A percentile compares a stretch with the other conserved stretches of the same genome.
Conservation (phyloP, 1,140 invertebrate genomes). For the Harpegnathos saltator region DNA sequence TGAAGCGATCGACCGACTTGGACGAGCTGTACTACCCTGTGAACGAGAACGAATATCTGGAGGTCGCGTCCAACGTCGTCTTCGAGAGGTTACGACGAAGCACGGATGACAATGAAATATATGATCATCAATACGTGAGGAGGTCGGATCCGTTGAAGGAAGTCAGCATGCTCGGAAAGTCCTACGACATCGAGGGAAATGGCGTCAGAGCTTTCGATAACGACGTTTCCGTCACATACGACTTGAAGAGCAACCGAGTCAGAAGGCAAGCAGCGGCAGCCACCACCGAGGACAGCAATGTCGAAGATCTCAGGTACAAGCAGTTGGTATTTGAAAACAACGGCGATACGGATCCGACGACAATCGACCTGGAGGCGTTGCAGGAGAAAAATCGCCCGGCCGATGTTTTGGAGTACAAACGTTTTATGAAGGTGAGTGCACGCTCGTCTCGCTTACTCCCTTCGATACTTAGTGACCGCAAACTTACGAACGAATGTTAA, state of each 20-base stretch:
- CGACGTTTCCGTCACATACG: neutral
- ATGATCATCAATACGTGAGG: slow-evolving; percentile 5
- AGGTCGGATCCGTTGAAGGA: neutral
- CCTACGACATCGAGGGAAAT: slow-evolving; percentile 14
- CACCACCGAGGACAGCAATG: slow-evolving; percentile 46
- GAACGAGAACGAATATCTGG: slow-evolving; percentile 74
- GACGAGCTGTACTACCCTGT: slow-evolving; percentile 65
- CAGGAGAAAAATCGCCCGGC: slow-evolving; percentile 77
- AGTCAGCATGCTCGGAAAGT: neutral
- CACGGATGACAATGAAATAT: slow-evolving; percentile 57
- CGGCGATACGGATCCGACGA: slow-evolving; percentile 63
- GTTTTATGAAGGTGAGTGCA: slow-evolving; percentile 76
- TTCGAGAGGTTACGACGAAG: slow-evolving; percentile 79
- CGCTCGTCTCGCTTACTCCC: neutral
- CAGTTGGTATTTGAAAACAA: slow-evolving; percentile 54
- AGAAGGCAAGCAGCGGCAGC: slow-evolving; percentile 51
- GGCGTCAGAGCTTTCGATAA: neutral
- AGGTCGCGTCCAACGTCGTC: slow-evolving; percentile 81
- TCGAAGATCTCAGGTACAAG: slow-evolving; percentile 53
- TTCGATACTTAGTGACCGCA: neutral
- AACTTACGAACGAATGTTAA: neutral
- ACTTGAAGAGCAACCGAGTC: slow-evolving; percentile 63
- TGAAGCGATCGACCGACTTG: slow-evolving; percentile 76
- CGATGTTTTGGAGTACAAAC: slow-evolving; percentile 79
- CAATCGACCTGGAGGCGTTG: slow-evolving; percentile 75